Base-by-base conservation (phyloP, 2,113 vertebrate genomes). In the Albula glossodonta region DNA sequence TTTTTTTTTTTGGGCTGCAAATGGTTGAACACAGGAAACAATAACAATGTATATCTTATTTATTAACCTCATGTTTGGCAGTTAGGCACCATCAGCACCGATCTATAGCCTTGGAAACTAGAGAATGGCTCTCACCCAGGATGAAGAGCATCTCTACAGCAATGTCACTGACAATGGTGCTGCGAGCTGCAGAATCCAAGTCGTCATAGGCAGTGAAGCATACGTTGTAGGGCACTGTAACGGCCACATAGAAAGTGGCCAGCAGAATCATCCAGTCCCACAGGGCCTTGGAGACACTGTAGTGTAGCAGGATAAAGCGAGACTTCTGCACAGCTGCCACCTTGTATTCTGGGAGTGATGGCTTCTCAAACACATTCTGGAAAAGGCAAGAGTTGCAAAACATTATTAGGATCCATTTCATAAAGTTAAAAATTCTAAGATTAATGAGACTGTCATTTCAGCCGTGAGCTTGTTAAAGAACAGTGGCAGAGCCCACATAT, bases 121-220 rank as follows among this genome's bases (percentile, higher is more conserved):
- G n/a, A 31, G n/a, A 5, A 31, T 10, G 60, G 13, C 53, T 86
- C 93, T 89, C 92, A 99, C 98, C 98, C 4, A 98, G 93, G 82
- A 99, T 99, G 94, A 99, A 99, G 89, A 99, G 97, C 96, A 99
- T 97, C 94, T 99, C 98, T 90, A 99, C 98, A 0, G 93, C 97
- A 0, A 99, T 97, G 94, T 99, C 98, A 0, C 97, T 98, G 95
- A 96, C 97, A 0, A 98, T 96, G 57, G 97, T 98, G 90, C 96
- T 97, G 51, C 96, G 96, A 2, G 96, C 96, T 0, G 96, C 92
- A 0, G 95, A 93, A 74, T 93, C 94, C 12, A 90, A 96, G 86
- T 97, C 96, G 0, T 97, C 95, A 0, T 96, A 96, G 41, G 94
- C 93, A 2, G 95, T 96, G 91, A 99, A 99, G 94, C 98, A 99